Evolutionary conservation across 2,888 invertebrate genomes (phyloP).

Genomic region (Amphipoea lucens): DNA sequence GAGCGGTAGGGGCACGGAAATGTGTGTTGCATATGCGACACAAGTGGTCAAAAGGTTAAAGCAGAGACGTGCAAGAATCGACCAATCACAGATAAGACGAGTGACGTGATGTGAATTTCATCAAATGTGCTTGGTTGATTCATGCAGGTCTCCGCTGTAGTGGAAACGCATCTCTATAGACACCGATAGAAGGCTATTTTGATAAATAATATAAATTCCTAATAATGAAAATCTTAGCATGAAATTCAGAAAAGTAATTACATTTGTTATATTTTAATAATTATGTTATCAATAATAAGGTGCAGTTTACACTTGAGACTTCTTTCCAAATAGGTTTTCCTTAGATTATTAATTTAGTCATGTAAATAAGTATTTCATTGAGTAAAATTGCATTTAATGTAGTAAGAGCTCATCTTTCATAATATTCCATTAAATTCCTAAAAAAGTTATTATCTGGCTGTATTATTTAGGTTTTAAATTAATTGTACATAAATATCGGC

Average conservation of each 20-base stretch:
- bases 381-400: constrained; percentile 88
- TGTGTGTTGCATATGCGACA: too few relatives aligned
- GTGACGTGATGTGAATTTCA: constrained; percentile 1
- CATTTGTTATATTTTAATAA: constrained; percentile 11
- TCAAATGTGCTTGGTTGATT: neutral
- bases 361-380: constrained; percentile 84
- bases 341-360: constrained; percentile 71
- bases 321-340: constrained; percentile 58
- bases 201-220: neutral
- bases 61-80: neutral
- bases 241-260: neutral
- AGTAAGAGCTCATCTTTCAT: constrained; percentile 81
- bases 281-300: constrained; percentile 22
- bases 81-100: neutral
- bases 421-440: constrained; percentile 70
- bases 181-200: constrained; percentile 11
- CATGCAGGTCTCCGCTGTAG: neutral
- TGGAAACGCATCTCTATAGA: neutral
- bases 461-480: constrained; percentile 69
- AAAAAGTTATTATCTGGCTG: constrained; percentile 75
- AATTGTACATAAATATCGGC: constrained; percentile 79
- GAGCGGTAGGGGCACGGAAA: too few relatives aligned
- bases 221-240: neutral
- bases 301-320: constrained; percentile 50
- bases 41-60: neutral